These are phyloP conservation scores for Lampris incognitus DNA, from an alignment of 2,113 vertebrate species.

Conservation along the genomic window DNA sequence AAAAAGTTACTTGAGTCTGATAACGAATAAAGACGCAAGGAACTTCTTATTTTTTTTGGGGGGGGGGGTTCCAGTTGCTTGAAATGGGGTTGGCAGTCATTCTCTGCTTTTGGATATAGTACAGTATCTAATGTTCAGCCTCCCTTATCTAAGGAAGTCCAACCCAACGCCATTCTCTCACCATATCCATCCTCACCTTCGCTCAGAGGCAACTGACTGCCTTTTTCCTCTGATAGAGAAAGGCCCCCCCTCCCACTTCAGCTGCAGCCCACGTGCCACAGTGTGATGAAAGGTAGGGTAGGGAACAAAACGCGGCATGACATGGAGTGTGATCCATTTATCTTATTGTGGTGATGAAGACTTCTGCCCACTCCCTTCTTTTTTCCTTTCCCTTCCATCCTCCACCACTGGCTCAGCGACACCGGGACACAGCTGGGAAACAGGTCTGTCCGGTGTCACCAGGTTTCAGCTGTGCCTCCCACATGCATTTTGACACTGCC, in stretches of 20 bases:
- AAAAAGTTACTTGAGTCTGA: too few species aligned
- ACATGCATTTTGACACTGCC: background rate
- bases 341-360: constrained; percentile 36
- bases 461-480: constrained; percentile 1
- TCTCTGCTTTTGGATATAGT: background rate
- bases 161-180: constrained; percentile 44
- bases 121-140: background rate
- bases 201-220: constrained; percentile 29
- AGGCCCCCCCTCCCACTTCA: constrained; percentile 8
- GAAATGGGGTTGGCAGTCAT: background rate
- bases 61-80: background rate
- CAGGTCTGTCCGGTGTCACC: constrained; percentile 4
- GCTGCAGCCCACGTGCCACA: constrained; percentile 48
- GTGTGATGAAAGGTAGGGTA: constrained; percentile 37
- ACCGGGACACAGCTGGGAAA: constrained; percentile 46
- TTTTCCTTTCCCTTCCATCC: constrained; percentile 27
- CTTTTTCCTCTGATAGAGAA: constrained; percentile 54
- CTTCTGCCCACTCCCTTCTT: constrained; percentile 8
- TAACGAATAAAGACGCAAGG: too few species aligned
- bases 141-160: constrained; percentile 53
- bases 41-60: too few species aligned
- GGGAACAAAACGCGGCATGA: constrained; percentile 19
- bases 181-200: constrained; percentile 63
- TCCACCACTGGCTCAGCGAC: constrained; percentile 27
- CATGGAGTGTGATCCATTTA: constrained; percentile 60